Conservation (phyloP, 2,113 vertebrate genomes). For the Willisornis vidua region DNA sequence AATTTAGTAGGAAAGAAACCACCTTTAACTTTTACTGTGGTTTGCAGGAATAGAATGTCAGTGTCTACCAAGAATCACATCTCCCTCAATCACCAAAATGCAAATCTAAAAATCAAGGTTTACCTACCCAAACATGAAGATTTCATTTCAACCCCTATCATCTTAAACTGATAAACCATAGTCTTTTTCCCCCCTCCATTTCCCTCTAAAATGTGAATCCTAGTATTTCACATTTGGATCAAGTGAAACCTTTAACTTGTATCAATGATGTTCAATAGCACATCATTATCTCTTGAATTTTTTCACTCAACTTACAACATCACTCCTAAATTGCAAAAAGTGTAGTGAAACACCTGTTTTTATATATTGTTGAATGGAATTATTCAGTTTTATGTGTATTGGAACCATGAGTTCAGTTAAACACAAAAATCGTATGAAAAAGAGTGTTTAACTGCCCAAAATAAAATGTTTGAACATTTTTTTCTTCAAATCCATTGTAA, state of each 20-base stretch:
- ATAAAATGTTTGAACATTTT: not conserved
- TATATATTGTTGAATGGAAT: not conserved
- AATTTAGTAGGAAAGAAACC: not conserved
- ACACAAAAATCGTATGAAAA: not conserved
- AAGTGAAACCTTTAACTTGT: not conserved
- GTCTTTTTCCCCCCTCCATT: not conserved
- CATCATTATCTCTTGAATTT: not conserved
- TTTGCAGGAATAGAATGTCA: not conserved
- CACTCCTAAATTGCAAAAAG: not conserved
- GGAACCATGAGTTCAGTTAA: not conserved
- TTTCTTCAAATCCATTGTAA: not conserved
- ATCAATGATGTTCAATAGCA: not conserved
- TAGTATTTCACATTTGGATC: not conserved
- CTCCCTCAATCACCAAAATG: not conserved
- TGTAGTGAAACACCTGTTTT: not conserved
- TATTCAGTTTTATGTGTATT: not conserved
- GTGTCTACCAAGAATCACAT: rapidly evolving
- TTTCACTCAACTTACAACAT: not conserved
- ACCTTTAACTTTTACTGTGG: not conserved
- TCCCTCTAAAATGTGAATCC: not conserved
- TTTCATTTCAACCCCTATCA: not conserved
- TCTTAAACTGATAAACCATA: not conserved
- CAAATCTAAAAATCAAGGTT: not conserved
- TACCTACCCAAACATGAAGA: not conserved
- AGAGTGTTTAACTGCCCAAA: not conserved